Conservation (phyloP, 2,797 vertebrate genomes). For the Dendrocincla fuliginosa region DNA sequence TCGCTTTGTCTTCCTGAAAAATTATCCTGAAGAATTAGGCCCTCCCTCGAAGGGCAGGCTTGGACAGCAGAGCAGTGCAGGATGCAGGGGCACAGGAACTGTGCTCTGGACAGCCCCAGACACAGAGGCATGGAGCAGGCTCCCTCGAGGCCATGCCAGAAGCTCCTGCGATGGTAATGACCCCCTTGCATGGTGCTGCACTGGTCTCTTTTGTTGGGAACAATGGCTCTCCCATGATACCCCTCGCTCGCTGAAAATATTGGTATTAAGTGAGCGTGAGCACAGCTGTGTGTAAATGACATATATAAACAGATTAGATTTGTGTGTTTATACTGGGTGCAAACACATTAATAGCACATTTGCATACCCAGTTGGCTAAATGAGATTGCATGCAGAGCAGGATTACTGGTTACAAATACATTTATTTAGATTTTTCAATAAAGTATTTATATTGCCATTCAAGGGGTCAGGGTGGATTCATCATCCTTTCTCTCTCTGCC, state of each 20-base stretch:
- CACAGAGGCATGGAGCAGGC: background rate
- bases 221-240: conserved; percentile 63
- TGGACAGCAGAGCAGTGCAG: fast-evolving
- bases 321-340: conserved; percentile 71
- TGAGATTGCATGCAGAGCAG: conserved; percentile 48
- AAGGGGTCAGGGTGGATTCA: conserved; percentile 40
- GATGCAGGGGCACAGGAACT: background rate
- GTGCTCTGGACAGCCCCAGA: background rate
- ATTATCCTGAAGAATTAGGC: background rate
- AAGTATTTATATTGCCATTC: conserved; percentile 42
- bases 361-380: conserved; percentile 71
- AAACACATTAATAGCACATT: conserved; percentile 74
- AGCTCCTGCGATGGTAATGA: conserved; percentile 13
- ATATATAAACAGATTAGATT: conserved; percentile 72
- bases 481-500: background rate
- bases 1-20: background rate
- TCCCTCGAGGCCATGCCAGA: conserved; percentile 22
- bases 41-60: background rate
- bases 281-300: conserved; percentile 78
- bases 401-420: conserved; percentile 51
- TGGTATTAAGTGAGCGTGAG: conserved; percentile 67
- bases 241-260: conserved; percentile 63
- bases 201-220: conserved; percentile 67
- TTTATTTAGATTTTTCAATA: conserved; percentile 39
- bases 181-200: conserved; percentile 18